Conservation (phyloP, 2,797 vertebrate genomes). For the Sebastes kiyomatsui region DNA sequence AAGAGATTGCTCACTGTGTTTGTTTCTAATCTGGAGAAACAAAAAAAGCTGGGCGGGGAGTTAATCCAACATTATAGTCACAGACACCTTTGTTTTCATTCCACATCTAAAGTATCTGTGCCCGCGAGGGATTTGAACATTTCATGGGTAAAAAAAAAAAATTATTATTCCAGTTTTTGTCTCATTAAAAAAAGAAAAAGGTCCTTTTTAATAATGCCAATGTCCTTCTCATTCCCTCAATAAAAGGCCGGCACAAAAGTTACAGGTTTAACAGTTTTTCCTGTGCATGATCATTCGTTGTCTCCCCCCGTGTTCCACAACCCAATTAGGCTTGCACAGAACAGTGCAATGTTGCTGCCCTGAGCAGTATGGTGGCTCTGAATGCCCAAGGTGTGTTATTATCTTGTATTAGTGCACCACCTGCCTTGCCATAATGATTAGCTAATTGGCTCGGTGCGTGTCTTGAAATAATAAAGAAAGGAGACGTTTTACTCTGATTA, state of each 20-base stretch:
- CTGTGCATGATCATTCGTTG: conserved; percentile 12
- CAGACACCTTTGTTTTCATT: not conserved
- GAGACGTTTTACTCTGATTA: conserved; percentile 75
- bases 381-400: conserved; percentile 85
- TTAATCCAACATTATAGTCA: conserved; percentile 8
- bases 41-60: not conserved
- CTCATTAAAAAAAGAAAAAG: not conserved
- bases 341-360: conserved; percentile 65
- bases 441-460: conserved; percentile 83
- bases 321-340: conserved; percentile 72
- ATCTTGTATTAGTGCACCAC: conserved; percentile 84
- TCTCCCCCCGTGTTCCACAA: conserved; percentile 51
- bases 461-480: conserved; percentile 82
- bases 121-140: not conserved
- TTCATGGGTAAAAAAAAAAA: not conserved
- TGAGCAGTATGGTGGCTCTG: conserved; percentile 66
- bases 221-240: conserved; percentile 19
- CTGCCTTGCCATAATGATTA: conserved; percentile 85
- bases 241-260: conserved; percentile 33
- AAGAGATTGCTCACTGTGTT: conserved; percentile 33
- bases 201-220: conserved; percentile 9
- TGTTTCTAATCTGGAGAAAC: conserved; percentile 34
- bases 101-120: not conserved
- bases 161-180: not conserved
- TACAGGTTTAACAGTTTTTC: conserved; percentile 33